phyloP scores from a whole-genome alignment of 2,797 vertebrate species.

The Dallia pectoralis region DNA sequence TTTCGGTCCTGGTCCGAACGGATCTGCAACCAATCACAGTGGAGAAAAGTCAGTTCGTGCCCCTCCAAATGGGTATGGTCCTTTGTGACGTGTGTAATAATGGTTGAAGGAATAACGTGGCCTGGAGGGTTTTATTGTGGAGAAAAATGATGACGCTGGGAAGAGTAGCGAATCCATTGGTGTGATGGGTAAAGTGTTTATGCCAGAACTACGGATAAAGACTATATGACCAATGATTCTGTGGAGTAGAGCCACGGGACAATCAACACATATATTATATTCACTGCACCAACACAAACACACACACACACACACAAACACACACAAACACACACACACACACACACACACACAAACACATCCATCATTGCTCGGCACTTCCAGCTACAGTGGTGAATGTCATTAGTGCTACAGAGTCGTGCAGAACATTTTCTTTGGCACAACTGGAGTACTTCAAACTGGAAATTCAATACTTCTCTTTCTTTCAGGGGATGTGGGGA shows the following conservation, averaged over 20 bases:
- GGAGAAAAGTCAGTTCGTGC: slow-evolving; percentile 3
- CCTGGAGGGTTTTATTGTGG: background rate
- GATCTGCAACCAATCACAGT: slow-evolving; percentile 74
- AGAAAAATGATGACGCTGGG: background rate
- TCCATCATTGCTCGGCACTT: slow-evolving; percentile 49
- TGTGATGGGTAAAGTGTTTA: slow-evolving; percentile 25
- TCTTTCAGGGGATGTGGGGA: slow-evolving; percentile 31
- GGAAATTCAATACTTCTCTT: slow-evolving; percentile 51
- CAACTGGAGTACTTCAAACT: slow-evolving; percentile 52
- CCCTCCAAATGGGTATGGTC: background rate
- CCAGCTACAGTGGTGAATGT: slow-evolving; percentile 48
- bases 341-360: slow-evolving; percentile 23
- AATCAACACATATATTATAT: slow-evolving; percentile 29
- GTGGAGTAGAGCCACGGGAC: slow-evolving; percentile 22
- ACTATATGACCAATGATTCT: slow-evolving; percentile 32
- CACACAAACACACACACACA: slow-evolving; percentile 13
- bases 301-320: slow-evolving; percentile 9
- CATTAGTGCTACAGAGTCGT: slow-evolving; percentile 51
- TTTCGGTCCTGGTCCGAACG: slow-evolving; percentile 95
- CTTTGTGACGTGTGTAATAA: background rate
- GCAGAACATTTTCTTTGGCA: slow-evolving; percentile 45
- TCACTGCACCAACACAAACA: slow-evolving; percentile 18
- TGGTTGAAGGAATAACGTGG: background rate
- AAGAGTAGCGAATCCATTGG: background rate
- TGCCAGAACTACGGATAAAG: slow-evolving; percentile 35